A percentile compares a stretch with the other conserved stretches of the same genome.
These are phyloP conservation scores for Struthio camelus DNA, from an alignment of 2,113 vertebrate species.

Conservation along the genomic window DNA sequence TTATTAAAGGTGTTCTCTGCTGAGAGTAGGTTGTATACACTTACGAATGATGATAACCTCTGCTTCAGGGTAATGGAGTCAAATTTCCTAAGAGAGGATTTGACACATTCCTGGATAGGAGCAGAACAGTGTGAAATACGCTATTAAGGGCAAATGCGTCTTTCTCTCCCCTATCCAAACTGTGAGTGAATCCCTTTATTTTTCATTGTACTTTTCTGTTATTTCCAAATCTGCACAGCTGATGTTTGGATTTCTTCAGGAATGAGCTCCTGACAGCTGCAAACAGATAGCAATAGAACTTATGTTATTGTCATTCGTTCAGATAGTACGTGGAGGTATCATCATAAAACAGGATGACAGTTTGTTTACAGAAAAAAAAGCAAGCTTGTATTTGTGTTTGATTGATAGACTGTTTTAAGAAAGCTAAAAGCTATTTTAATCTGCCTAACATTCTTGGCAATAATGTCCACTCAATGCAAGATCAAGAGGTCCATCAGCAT, in stretches of 20 bases:
- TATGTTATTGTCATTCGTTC: background rate
- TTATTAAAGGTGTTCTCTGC: background rate
- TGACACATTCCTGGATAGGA: background rate
- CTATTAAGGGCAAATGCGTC: background rate
- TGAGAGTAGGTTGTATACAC: background rate
- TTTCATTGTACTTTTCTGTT: background rate
- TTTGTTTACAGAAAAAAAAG: slow-evolving; percentile 5
- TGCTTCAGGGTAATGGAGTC: background rate
- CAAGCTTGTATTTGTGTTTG: background rate
- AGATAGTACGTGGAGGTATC: background rate
- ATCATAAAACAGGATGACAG: slow-evolving; percentile 7
- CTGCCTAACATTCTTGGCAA: background rate
- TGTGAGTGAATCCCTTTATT: background rate
- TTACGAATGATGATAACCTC: background rate
- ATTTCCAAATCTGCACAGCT: background rate
- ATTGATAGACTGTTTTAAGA: background rate
- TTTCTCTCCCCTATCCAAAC: background rate
- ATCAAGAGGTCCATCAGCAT: background rate
- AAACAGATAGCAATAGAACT: background rate
- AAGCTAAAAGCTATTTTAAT: slow-evolving; percentile 5
- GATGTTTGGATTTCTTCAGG: slow-evolving; percentile 1
- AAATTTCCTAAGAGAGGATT: background rate
- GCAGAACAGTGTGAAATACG: background rate
- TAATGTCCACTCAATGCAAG: background rate
- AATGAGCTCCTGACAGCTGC: background rate